phyloP scores from a whole-genome alignment of 2,113 vertebrate species.

The Aplodontia rufa region DNA sequence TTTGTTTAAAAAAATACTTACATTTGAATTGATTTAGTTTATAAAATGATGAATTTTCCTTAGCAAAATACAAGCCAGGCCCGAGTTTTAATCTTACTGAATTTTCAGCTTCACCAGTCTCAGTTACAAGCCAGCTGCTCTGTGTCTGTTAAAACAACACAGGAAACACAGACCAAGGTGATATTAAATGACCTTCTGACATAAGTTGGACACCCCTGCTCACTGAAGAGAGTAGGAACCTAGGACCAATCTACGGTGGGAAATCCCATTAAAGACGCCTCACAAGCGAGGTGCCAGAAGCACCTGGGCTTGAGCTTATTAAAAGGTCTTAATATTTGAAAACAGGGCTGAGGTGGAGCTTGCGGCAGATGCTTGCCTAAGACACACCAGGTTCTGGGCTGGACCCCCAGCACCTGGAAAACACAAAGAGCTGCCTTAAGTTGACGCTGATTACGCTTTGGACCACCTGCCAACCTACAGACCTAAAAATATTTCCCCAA shows the following conservation, averaged over 20 bases:
- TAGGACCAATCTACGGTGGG: too few relatives aligned
- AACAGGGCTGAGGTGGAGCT: too few relatives aligned
- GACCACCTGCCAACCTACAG: not conserved
- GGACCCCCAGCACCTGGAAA: too few relatives aligned
- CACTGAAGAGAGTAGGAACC: not conserved
- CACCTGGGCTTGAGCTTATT: not conserved
- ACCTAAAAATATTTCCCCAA: not conserved
- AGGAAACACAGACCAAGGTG: not conserved
- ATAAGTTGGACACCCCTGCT: not conserved
- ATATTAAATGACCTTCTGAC: not conserved
- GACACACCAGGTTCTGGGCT: too few relatives aligned
- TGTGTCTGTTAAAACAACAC: not conserved
- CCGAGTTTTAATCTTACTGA: not conserved
- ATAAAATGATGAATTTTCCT: constrained; percentile 36
- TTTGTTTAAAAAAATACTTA: not conserved
- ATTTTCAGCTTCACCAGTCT: not conserved
- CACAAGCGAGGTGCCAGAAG: not conserved
- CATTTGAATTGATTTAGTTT: constrained; percentile 13
- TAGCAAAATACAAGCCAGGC: not conserved
- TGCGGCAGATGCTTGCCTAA: too few relatives aligned
- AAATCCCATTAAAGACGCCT: not conserved
- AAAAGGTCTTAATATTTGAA: not conserved
- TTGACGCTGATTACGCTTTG: not conserved
- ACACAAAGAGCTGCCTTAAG: not conserved
- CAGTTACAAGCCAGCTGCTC: not conserved